Evolutionary conservation across 1,140 invertebrate species (phyloP).

Genomic region (Caenorhabditis tropicalis): DNA sequence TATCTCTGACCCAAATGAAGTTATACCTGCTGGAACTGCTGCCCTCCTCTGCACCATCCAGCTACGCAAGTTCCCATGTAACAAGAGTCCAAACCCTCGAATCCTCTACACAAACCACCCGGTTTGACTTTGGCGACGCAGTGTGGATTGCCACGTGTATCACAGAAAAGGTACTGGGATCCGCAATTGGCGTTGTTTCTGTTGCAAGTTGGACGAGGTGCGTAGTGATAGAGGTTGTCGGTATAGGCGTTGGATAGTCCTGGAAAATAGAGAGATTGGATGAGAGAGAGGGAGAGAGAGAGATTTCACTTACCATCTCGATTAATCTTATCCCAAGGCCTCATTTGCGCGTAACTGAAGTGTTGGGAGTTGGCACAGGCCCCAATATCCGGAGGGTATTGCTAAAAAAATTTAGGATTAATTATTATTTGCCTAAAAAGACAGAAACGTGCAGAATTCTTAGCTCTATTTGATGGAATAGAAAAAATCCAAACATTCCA

Average conservation of each 20-base stretch:
- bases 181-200: slow-evolving; percentile 65
- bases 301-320: slow-evolving; percentile 58
- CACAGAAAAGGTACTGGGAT: slow-evolving; percentile 70
- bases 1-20: too few relatives aligned
- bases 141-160: slow-evolving; percentile 63
- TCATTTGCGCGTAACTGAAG: slow-evolving; percentile 68
- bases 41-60: slow-evolving; percentile 60
- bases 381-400: slow-evolving; percentile 63
- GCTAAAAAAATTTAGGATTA: slow-evolving; percentile 50
- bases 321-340: slow-evolving; percentile 68
- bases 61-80: slow-evolving; percentile 62
- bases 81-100: slow-evolving; percentile 67
- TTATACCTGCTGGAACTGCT: slow-evolving; percentile 43
- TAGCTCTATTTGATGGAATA: too few relatives aligned
- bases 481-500: too few relatives aligned
- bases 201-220: slow-evolving; percentile 65
- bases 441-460: too few relatives aligned
- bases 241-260: slow-evolving; percentile 70
- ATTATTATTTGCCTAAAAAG: background rate
- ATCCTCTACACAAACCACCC: slow-evolving; percentile 65
- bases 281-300: background rate
- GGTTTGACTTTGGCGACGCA: slow-evolving; percentile 69
- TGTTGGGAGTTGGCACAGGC: slow-evolving; percentile 68
- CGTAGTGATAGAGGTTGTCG: slow-evolving; percentile 69
- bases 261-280: slow-evolving; percentile 5